These are phyloP conservation scores for Adrianichthys oophorus DNA, from an alignment of 2,797 vertebrate genomes.

Conservation along the genomic window DNA sequence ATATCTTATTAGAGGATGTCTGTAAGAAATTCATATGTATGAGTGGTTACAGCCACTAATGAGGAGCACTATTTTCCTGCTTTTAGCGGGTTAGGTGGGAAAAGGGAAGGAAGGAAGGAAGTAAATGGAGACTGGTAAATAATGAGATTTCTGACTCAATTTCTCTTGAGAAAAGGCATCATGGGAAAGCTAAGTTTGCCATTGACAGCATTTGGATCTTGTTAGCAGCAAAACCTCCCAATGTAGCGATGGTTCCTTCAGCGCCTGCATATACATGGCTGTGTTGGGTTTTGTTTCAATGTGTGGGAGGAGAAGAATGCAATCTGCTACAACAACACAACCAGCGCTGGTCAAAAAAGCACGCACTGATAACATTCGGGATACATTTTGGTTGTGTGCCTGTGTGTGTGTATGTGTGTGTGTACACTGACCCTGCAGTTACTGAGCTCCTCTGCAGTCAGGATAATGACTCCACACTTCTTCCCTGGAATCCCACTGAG, in stretches of 20 bases:
- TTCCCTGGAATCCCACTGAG: conserved; percentile 81
- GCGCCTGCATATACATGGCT: background rate
- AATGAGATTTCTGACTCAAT: conserved; percentile 41
- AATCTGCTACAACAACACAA: conserved; percentile 10
- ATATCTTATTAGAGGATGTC: conserved; percentile 27
- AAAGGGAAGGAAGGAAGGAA: conserved; percentile 10
- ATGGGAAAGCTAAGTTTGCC: conserved; percentile 33
- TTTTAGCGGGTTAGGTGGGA: conserved; percentile 11
- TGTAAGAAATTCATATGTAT: conserved; percentile 54
- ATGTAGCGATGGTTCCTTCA: conserved; percentile 26
- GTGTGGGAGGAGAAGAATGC: background rate
- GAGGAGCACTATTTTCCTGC: conserved; percentile 28
- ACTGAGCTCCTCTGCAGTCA: conserved; percentile 89
- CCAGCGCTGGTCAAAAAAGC: conserved; percentile 2
- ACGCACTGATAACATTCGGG: conserved; percentile 2
- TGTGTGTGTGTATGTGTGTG: conserved; percentile 12
- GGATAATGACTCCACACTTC: conserved; percentile 81
- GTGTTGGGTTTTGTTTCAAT: background rate
- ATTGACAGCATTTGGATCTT: conserved; percentile 35
- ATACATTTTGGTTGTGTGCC: background rate
- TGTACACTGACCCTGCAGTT: conserved; percentile 90
- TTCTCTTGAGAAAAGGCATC: conserved; percentile 25
- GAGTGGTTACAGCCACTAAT: conserved; percentile 35
- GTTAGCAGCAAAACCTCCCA: conserved; percentile 36
- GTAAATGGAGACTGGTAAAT: conserved; percentile 17